Conservation (phyloP, 2,888 invertebrate species). For the Pollenia griseotomentosa region DNA sequence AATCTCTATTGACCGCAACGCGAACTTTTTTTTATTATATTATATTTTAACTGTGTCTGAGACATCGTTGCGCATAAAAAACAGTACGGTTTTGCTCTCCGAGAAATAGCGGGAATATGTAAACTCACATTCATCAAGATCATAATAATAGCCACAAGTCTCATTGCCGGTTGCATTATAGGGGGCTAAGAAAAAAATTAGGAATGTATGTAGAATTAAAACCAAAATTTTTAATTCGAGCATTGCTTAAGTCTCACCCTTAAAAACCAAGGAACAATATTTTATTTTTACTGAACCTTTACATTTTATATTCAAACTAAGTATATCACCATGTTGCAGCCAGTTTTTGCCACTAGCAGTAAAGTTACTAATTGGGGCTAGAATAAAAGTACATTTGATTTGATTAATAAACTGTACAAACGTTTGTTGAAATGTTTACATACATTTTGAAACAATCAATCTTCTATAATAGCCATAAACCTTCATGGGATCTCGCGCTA, state of each 20-base stretch:
- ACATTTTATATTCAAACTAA: slow-evolving; percentile 89
- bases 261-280: slow-evolving; percentile 88
- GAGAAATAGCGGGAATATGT: slow-evolving; percentile 89
- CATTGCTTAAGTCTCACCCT: slow-evolving; percentile 83
- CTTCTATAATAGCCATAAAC: slow-evolving; percentile 90
- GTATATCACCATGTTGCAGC: slow-evolving; percentile 92
- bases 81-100: slow-evolving; percentile 90
- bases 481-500: slow-evolving; percentile 88
- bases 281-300: slow-evolving; percentile 90
- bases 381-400: slow-evolving; percentile 69
- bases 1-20: too few relatives aligned
- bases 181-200: slow-evolving; percentile 77
- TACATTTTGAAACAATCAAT: slow-evolving; percentile 89
- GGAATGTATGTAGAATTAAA: not conserved
- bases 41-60: slow-evolving; percentile 87
- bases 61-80: slow-evolving; percentile 91
- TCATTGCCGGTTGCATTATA: slow-evolving; percentile 91
- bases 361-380: slow-evolving; percentile 90
- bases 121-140: slow-evolving; percentile 86
- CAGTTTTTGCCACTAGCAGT: slow-evolving; percentile 91
- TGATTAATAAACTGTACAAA: not conserved
- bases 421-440: slow-evolving; percentile 71
- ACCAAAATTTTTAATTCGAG: not conserved
- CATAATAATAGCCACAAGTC: slow-evolving; percentile 86
- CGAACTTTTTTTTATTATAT: too few relatives aligned